Base-by-base conservation (phyloP, 2,797 vertebrate genomes). In the Muscicapa striata region DNA sequence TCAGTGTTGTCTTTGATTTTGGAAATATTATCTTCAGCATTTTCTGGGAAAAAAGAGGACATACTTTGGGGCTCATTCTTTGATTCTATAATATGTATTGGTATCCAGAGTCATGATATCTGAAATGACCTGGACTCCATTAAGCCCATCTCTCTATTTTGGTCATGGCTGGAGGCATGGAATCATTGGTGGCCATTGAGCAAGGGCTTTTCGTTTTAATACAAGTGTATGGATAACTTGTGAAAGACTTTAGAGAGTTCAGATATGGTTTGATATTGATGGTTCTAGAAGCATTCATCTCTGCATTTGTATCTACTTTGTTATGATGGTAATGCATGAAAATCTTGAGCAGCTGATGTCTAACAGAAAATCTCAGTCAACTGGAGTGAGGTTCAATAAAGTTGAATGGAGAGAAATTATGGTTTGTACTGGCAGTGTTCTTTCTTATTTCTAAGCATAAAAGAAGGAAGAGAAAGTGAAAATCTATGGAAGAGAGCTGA, bases 341-440 rank as follows among this genome's bases (percentile, higher is more conserved):
- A 72, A 48, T 46, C 52, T 84, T 62, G 66, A 87, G 40, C 32
- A 81, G 36, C 21, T 86, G 34, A 43, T 73, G 34, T 26, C 13
- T 88, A 69, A 54, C 20, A 89, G 48, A 87, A 84, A 93, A 94
- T 75, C 23, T 84, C 48, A 49, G 34, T 95, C 43, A 67, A 2
- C 3, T 40, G 34, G 29, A 91, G 11, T 70, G 45, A 49, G 32
- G 49, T 61, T 87, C 74, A 51, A 58, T 46, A 58, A 84, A 3
- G 7, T 27, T 90, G 46, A 79, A 41, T 26, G 58, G n/a, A 46
- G n/a, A 84, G 7, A 74, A 83, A 80, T 18, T 69, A 27, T 38
- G 17, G 5, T 73, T 93, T 79, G 7, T 59, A 66, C 32, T 52
- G 55, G 29, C n/a, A 63, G 26, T 40, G 10, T 43, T 84, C 49